Evolutionary conservation across 2,797 vertebrate species (phyloP).

Genomic region (Falco concolor): DNA sequence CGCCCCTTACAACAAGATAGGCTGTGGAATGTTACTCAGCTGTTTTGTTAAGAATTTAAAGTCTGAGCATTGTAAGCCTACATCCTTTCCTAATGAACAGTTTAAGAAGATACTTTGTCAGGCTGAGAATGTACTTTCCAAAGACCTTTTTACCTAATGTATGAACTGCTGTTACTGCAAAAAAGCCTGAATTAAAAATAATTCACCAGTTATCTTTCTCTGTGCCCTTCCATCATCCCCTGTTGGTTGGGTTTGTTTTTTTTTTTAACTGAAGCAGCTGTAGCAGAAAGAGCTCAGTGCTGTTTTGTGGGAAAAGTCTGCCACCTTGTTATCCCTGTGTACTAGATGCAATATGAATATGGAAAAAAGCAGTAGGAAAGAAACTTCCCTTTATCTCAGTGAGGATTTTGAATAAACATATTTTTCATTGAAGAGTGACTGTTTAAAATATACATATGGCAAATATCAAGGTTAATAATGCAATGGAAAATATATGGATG

Average conservation of each 20-base stretch:
- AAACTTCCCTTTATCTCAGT: background rate
- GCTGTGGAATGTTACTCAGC: background rate
- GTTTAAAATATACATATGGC: background rate
- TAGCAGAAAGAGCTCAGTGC: background rate
- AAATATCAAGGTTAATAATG: background rate
- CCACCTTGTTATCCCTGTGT: background rate
- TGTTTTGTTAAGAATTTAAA: background rate
- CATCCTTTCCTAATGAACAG: background rate
- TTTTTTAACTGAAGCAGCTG: background rate
- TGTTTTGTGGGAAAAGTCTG: background rate
- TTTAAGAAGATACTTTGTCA: background rate
- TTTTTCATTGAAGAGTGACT: background rate
- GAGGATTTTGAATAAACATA: background rate
- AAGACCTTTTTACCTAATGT: background rate
- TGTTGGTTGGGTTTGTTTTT: background rate
- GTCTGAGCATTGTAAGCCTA: background rate
- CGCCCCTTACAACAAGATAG: background rate
- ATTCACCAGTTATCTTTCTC: background rate
- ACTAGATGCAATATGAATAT: background rate
- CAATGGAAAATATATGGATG: background rate
- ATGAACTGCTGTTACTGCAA: background rate
- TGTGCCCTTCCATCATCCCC: background rate
- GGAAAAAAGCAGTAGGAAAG: background rate
- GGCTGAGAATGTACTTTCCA: background rate
- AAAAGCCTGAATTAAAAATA: background rate